Conservation (phyloP, 1,140 invertebrate genomes). For the Conus betulinus region DNA sequence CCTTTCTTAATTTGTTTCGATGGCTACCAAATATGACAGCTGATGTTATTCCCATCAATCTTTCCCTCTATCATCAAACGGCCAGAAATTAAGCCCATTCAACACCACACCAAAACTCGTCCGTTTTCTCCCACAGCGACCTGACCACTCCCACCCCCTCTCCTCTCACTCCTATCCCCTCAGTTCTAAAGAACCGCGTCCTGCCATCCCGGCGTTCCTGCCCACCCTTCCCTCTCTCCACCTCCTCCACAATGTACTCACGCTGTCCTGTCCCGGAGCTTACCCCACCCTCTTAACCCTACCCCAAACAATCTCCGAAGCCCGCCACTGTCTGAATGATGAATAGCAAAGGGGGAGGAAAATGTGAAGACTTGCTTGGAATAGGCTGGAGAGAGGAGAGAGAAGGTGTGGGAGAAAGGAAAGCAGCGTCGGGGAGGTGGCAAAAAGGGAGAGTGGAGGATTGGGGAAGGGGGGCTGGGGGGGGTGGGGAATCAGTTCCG, state of each 20-base stretch:
- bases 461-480: background rate
- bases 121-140: background rate
- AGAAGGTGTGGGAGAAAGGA: background rate
- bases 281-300: background rate
- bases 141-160: background rate
- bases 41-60: background rate
- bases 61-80: slow-evolving; percentile 8
- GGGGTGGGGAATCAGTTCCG: background rate
- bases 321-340: background rate
- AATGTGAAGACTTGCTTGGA: background rate
- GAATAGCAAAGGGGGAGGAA: background rate
- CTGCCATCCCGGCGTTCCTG: too few relatives aligned
- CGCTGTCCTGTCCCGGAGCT: background rate
- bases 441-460: too few relatives aligned
- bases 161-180: background rate
- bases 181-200: too few relatives aligned
- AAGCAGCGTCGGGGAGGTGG: too few relatives aligned
- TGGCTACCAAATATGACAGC: background rate
- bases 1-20: background rate
- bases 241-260: background rate
- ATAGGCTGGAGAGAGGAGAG: slow-evolving; percentile 23
- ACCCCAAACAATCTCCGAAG: background rate
- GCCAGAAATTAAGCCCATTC: slow-evolving; percentile 6
- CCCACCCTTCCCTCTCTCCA: background rate
- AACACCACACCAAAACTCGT: background rate